These are phyloP conservation scores for Emydocephalus ijimae DNA, from an alignment of 2,113 vertebrate species.

Conservation along the genomic window DNA sequence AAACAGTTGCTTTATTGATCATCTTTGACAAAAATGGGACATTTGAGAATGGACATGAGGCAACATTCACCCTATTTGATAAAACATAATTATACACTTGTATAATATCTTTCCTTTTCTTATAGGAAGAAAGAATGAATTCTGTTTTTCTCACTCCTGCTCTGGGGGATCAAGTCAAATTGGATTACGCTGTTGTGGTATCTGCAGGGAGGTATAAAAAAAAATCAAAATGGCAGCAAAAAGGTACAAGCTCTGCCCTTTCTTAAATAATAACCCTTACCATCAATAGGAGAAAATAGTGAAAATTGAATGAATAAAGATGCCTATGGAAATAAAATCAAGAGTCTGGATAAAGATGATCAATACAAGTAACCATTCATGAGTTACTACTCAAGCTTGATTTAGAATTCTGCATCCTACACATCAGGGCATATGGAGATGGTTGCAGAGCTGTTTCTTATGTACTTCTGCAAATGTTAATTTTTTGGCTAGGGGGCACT, in stretches of 20 bases:
- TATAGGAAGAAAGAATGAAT: background rate
- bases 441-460: background rate
- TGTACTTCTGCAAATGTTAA: background rate
- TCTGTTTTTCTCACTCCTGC: background rate
- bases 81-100: background rate
- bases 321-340: background rate
- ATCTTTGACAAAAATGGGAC: background rate
- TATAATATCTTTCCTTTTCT: background rate
- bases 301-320: background rate
- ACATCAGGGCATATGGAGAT: background rate
- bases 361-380: background rate
- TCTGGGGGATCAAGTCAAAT: background rate
- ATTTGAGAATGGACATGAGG: background rate
- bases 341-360: background rate
- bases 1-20: background rate
- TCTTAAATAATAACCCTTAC: background rate
- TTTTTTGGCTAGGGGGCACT: background rate
- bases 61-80: background rate
- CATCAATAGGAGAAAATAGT: background rate
- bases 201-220: background rate
- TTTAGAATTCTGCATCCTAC: background rate
- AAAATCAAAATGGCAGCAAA: background rate
- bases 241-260: background rate
- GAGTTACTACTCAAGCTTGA: background rate
- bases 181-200: background rate